Base-by-base conservation (phyloP, 2,797 vertebrate genomes). In the Microtus agrestis region DNA sequence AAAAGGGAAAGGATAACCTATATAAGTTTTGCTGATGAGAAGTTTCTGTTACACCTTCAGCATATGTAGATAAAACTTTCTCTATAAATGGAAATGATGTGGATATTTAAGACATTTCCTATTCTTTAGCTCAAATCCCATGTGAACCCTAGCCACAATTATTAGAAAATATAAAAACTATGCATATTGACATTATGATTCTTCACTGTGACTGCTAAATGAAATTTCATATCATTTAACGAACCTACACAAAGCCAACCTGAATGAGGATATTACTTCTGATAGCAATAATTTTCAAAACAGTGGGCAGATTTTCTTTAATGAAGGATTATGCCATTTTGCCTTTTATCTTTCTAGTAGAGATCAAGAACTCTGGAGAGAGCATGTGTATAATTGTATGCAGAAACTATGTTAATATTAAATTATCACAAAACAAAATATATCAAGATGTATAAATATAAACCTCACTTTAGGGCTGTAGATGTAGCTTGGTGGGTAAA, bases 201-300 rank as follows among this genome's bases (percentile, higher is more conserved):
- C 63, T 91, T 86, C 89, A 77, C 25, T 61, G 79, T 0, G 71
- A n/a, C 59, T 81, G n/a, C 48, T 80, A 87, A 94, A 54, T 91
- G 27, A 84, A 96, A 92, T 82, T 82, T 93, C 79, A 43, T 96
- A 59, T 93, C 91, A 29, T 94, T 95, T 94, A 96, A 23, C 37
- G 87, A 90, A 90, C 88, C 25, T 76, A 69, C 74, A 77, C 54
- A 65, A 4, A 87, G 15, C 6, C 48, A 95, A 78, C 81, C 40
- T 92, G 65, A 86, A 96, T 92, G 37, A 17, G 2, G 7, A 17
- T 91, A 67, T 91, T 96, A 82, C 89, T 88, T 97, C 87, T 65
- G 25, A 37, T 61, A 71, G 25, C 37, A 96, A 63, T 43, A 37
- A 34, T 79, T 71, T 67, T 71, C 51, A 71, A 80, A 90, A 80